Base-by-base conservation (phyloP, 2,797 vertebrate genomes). In the Neoniphon sammara region DNA sequence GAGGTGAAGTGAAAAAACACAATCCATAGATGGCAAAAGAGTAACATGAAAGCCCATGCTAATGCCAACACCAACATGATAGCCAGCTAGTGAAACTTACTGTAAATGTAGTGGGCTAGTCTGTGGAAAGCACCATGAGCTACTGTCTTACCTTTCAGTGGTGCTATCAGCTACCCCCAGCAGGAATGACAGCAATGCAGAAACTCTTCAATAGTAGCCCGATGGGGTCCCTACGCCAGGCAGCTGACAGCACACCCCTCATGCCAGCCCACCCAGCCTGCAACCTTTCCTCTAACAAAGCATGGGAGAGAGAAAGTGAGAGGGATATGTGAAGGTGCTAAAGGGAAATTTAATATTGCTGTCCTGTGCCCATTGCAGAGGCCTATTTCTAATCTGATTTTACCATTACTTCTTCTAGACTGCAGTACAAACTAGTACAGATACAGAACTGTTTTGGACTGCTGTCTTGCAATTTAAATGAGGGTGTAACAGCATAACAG, bases 121-220 rank as follows among this genome's bases (percentile, higher is more conserved):
- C 57, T 70, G 74, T 52, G 70, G 81, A 75, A 71, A 82, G 85
- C 82, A 77, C 83, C 46, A 57, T 73, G 77, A 81, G 84, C 73
- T 82, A 77, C 85, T 91, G 89, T 81, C 84, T 86, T 87, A 90
- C 90, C 90, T 90, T 88, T 81, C 79, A 85, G 75, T 70, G 78
- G 65, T 63, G 85, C 85, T 91, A 86, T 91, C 91, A 85, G 91
- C 90, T 88, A 83, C 90, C 88, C 84, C 80, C 78, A 66, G 81
- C 81, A 80, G 90, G 94, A 95, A 95, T 94, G 93, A 84, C 87
- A 93, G 90, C 90, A 87, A 94, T 94, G 92, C 83, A 85, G 66
- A 81, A 86, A 83, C 89, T 85, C 89, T 93, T 88, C 87, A 87
- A 86, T 85, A 87, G 85, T 86, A 73, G 86, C 77, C 85, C 44